phyloP scores from a whole-genome alignment of 2,113 vertebrate genomes.

The Alosa alosa region DNA sequence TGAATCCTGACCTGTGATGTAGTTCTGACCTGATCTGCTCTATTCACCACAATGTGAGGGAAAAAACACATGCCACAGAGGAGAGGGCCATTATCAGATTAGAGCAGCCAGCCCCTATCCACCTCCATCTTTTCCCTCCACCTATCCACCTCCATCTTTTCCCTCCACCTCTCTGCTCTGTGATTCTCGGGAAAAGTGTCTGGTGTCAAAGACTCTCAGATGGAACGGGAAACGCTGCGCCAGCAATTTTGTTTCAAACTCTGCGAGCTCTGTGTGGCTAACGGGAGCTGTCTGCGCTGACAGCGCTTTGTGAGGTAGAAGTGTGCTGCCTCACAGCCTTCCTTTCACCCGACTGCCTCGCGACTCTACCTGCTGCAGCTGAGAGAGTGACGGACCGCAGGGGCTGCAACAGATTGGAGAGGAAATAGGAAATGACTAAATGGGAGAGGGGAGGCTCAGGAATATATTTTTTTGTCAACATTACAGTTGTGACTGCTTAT shows the following conservation, averaged over 20 bases:
- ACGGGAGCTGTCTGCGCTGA: constrained; percentile 17
- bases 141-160: background rate
- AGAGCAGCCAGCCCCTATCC: background rate
- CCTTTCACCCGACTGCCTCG: background rate
- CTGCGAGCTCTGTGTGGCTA: constrained; percentile 24
- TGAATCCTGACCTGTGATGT: background rate
- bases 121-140: background rate
- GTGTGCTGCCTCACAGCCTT: constrained; percentile 1
- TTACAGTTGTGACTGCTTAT: background rate
- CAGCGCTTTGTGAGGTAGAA: constrained; percentile 1
- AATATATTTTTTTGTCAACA: background rate
- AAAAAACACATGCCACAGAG: background rate
- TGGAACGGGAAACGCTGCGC: constrained; percentile 23
- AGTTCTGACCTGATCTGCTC: background rate
- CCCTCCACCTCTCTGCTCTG: background rate
- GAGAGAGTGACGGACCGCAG: background rate
- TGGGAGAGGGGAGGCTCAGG: background rate
- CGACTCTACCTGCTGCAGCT: background rate
- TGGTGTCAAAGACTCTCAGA: constrained; percentile 3
- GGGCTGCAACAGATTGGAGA: background rate
- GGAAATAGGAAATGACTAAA: background rate
- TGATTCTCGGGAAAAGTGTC: constrained; percentile 4
- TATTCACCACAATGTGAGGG: background rate
- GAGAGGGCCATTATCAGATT: constrained; percentile 3
- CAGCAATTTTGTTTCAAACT: constrained; percentile 37